phyloP scores from a whole-genome alignment of 2,113 vertebrate species.

The Marmota flaviventris region DNA sequence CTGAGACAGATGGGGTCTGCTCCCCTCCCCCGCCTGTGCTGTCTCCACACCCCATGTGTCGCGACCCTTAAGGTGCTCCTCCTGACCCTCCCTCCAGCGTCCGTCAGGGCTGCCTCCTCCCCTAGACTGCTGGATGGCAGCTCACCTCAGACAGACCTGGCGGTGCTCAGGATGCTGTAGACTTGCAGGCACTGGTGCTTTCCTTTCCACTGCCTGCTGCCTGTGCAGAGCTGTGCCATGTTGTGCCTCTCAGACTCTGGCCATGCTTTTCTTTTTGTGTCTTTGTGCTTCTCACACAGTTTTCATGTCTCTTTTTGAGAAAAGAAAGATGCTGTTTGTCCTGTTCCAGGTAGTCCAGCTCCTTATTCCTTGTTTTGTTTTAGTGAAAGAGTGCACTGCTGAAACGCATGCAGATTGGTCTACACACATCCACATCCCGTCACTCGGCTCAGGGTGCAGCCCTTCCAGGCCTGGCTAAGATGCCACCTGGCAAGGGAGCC shows the following conservation, averaged over 20 bases:
- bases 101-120: not conserved
- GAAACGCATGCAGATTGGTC: not conserved
- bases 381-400: not conserved
- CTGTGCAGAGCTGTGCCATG: no score
- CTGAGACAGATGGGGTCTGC: no score
- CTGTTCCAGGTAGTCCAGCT: not conserved
- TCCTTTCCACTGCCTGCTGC: not conserved
- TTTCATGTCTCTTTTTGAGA: not conserved
- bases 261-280: not conserved
- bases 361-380: not conserved
- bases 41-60: fast-evolving
- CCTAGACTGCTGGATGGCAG: fast-evolving
- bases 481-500: not conserved
- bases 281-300: not conserved
- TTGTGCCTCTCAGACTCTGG: not conserved
- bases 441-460: not conserved
- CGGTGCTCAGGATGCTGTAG: fast-evolving
- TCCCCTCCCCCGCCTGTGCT: not conserved
- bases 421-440: fast-evolving
- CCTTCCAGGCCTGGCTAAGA: no score
- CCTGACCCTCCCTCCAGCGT: not conserved
- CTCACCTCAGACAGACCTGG: not conserved
- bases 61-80: not conserved
- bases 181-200: not conserved
- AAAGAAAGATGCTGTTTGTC: not conserved